Base-by-base conservation (phyloP, 1,140 invertebrate genomes). In the Ceratina japonica region DNA sequence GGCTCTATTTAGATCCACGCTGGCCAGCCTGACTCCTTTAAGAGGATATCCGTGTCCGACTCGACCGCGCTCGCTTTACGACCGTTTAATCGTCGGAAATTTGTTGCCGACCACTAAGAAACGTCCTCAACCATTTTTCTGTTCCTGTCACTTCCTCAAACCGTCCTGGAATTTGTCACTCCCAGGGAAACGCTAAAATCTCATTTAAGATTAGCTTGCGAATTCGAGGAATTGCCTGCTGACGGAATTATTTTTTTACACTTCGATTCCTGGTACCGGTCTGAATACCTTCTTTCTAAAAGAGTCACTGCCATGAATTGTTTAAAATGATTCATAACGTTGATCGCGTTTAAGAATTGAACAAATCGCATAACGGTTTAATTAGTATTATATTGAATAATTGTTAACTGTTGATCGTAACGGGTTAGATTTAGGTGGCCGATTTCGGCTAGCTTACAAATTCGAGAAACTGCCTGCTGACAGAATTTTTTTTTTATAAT, bases 381-480 rank as follows among this genome's bases (percentile, higher is more conserved):
- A 37, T 37, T 37, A 37, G 37, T 37, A 37, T 37, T 7, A 37
- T 7, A 7, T 7, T 7, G 37, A 7, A 37, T 7, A 37, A 37
- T 2, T 7, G 2, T 37, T 37, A 37, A 37, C 37, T 37, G 37
- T 16, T 54, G 56, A n/a, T 88, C 89, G 89, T 90, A 89, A 91
- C 90, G 91, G 91, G 91, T 90, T 90, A 90, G 88, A 88, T 89
- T 91, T 90, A 87, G 90, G 89, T 88, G 88, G 89, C 91, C 91
- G 87, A 87, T 88, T 90, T 91, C 89, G 89, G 89, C 90, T 88
- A 63, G 74, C 69, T 69, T n/a, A n/a, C n/a, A n/a, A n/a, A n/a
- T n/a, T n/a, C n/a, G n/a, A n/a, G n/a, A n/a, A n/a, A n/a, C n/a
- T n/a, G n/a, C n/a, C n/a, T n/a, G n/a, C n/a, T n/a, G n/a, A n/a